phyloP scores from a whole-genome alignment of 2,113 vertebrate genomes.

The Stegastes partitus region DNA sequence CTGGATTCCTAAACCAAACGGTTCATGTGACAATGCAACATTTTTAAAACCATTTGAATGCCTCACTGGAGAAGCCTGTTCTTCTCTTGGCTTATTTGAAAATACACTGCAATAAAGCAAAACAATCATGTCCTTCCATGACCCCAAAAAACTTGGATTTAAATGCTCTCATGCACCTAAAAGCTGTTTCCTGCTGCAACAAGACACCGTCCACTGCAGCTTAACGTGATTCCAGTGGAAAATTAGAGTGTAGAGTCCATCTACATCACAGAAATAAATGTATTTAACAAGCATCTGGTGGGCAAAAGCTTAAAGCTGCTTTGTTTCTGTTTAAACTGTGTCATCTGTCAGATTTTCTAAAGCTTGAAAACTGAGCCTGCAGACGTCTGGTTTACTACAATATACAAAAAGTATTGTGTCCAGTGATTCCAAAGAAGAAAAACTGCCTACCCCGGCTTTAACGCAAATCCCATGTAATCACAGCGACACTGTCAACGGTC shows the following conservation, averaged over 20 bases:
- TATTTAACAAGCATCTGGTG: too few species aligned
- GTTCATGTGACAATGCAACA: background rate
- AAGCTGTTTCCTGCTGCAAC: background rate
- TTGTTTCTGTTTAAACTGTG: too few species aligned
- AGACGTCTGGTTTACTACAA: too few species aligned
- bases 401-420: too few species aligned
- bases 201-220: conserved; percentile 2
- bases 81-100: conserved; percentile 7
- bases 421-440: too few species aligned
- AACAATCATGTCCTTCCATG: background rate
- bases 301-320: too few species aligned
- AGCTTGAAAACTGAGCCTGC: too few species aligned
- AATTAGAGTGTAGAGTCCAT: background rate
- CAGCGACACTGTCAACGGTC: background rate
- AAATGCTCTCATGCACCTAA: background rate
- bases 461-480: background rate
- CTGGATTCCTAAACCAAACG: conserved; percentile 2
- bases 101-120: background rate
- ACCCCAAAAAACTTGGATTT: background rate
- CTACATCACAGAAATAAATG: background rate
- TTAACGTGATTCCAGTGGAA: background rate
- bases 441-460: background rate
- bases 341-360: too few species aligned
- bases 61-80: background rate
- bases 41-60: background rate